A percentile compares a stretch with the other conserved stretches of the same genome.
Evolutionary conservation across 2,888 invertebrate species (phyloP).

Genomic region (Resseliella maxima): DNA sequence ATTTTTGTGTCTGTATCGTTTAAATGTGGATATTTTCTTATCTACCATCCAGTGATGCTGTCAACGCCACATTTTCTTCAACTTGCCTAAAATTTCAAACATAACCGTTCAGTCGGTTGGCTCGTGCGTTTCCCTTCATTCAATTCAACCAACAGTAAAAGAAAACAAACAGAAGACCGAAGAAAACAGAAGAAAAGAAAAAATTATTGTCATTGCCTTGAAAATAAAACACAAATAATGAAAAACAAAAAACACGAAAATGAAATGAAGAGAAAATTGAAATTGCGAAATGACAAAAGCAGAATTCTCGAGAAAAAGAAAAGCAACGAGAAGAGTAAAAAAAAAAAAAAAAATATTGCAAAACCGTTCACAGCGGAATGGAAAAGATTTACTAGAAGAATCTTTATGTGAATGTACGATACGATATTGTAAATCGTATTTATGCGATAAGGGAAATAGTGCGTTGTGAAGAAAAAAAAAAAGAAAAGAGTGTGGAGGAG

Average conservation of each 20-base stretch:
- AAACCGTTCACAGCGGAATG: neutral
- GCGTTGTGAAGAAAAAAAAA: neutral
- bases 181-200: neutral
- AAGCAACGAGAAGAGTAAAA: neutral
- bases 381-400: neutral
- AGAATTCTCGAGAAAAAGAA: conserved; percentile 6
- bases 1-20: conserved; percentile 43
- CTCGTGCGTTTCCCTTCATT: neutral
- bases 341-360: neutral
- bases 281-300: conserved; percentile 44
- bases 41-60: conserved; percentile 32
- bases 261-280: conserved; percentile 25
- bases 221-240: neutral
- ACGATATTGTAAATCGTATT: neutral
- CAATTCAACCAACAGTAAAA: neutral
- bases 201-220: conserved; percentile 50
- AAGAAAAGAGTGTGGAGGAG: neutral
- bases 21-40: conserved; percentile 41
- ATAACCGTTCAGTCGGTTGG: neutral
- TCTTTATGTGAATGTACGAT: neutral
- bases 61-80: conserved; percentile 49
- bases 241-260: neutral
- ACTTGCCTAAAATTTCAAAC: neutral
- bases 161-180: no score
- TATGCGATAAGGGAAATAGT: conserved; percentile 15